Base-by-base conservation (phyloP, 2,888 invertebrate genomes). In the Leucophenga maculata region DNA sequence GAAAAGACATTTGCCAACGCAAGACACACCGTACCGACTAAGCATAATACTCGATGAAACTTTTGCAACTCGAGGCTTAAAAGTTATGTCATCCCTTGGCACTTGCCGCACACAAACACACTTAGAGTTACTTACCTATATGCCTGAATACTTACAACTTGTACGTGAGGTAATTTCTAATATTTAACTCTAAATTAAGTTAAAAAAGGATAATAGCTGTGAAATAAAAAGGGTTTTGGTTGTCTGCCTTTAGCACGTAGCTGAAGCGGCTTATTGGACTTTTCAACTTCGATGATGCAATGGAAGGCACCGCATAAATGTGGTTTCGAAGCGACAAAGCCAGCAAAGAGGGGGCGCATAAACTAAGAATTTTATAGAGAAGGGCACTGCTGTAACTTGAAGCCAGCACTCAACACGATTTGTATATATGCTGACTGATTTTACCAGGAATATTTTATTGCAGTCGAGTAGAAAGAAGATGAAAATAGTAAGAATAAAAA, bases 381-480 rank as follows among this genome's bases (percentile, higher is more conserved):
- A 16, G 26, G 26, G 18, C 54, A 44, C 22, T 67, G 57, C 46
- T 46, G 67, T 67, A 46, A 67, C 26, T 44, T 67, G 57, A 67
- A 67, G 54, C 46, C 65, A 54, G 69, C 44, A 44, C 74, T 62
- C 22, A 57, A 44, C 31, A 73, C 59, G 59, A 32, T 59, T 39
- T 59, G 59, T 59, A 11, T 22, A 22, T 55, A 26, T 22, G 59
- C 14, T 64, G 62, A 64, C 62, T 64, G 75, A 77, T 80, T 82
- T 85, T 86, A 75, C 86, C 85, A 85, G 84, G 86, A 84, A 84
- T 86, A 86, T 85, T 85, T 84, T 78, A 85, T 85, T 86, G 83
- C 85, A 83, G 74, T 39, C 69, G n/a, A n/a, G n/a, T n/a, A 70
- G 65, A 59, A 74, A 76, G 69, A 69, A 73, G 70, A 71, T 70